phyloP scores from a whole-genome alignment of 1,140 invertebrate genomes.

The Archivesica marissinica region DNA sequence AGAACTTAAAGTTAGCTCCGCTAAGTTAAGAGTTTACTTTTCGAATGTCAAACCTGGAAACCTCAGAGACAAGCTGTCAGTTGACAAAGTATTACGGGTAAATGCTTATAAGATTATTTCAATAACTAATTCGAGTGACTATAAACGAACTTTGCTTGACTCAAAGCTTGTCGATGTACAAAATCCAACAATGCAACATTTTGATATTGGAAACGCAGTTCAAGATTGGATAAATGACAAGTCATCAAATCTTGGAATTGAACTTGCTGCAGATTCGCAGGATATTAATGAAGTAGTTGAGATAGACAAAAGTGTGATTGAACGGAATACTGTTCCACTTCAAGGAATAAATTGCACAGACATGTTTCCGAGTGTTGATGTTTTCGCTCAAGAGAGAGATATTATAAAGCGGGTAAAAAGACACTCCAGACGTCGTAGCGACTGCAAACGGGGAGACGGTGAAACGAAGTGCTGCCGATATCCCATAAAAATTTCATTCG shows the following conservation, averaged over 20 bases:
- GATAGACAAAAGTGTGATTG: conserved; percentile 36
- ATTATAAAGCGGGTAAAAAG: conserved; percentile 68
- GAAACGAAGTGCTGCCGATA: conserved; percentile 77
- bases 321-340: neutral
- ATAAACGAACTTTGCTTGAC: conserved; percentile 52
- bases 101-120: conserved; percentile 52
- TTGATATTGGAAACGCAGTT: conserved; percentile 59
- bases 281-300: conserved; percentile 54
- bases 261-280: conserved; percentile 58
- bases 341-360: conserved; percentile 35
- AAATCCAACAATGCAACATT: conserved; percentile 39
- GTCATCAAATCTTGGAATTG: conserved; percentile 61
- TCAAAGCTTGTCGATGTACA: conserved; percentile 33
- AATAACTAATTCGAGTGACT: conserved; percentile 31
- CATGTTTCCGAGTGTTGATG: conserved; percentile 49
- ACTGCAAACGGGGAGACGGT: conserved; percentile 68
- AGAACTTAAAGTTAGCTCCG: conserved; percentile 50
- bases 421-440: conserved; percentile 41
- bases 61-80: conserved; percentile 49
- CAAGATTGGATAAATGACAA: conserved; percentile 59
- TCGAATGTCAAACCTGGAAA: conserved; percentile 34
- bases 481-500: conserved; percentile 75
- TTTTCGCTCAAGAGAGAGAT: conserved; percentile 44
- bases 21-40: conserved; percentile 37
- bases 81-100: conserved; percentile 49